Base-by-base conservation (phyloP, 2,113 vertebrate species). In the Scopus umbretta region DNA sequence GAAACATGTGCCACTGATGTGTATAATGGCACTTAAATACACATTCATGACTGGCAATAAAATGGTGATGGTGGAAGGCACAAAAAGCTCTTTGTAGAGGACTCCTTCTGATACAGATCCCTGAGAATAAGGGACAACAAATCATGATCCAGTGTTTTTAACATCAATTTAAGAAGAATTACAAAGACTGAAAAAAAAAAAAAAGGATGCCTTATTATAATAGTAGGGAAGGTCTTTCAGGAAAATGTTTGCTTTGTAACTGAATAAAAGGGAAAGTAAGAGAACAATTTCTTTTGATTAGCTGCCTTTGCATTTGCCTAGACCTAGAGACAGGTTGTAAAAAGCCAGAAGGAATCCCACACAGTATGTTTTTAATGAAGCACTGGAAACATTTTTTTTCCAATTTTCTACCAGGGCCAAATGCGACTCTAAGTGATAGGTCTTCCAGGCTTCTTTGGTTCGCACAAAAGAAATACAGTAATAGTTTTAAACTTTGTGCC, bases 171-270 rank as follows among this genome's bases (percentile, higher is more conserved):
- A 71, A 75, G 53, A 81, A 66, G 27, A 73, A 80, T 53, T 56
- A 23, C 2, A 30, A 76, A 61, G 32, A 67, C 6, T n/a, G n/a
- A n/a, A n/a, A 32, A 63, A 17, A 52, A 67, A 68, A 34, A 45
- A 62, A 4, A 12, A 38, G 55, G 11, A 29, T 4, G 8, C 5
- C 4, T 27, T 88, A 66, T 63, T 32, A 19, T 8, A 76, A 34
- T 0, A 1, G 5, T 53, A 1, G 0, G 11, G 6, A 81, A 93
- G 6, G 7, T 1, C 40, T 93, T 81, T 78, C 22, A 62, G 55
- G 21, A 90, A 84, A 80, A n/a, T 13, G 27, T 16, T 88, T 80
- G 2, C 17, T 65, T 68, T 58, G 6, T 66, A 73, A 66, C 10
- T 18, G 9, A 50, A 58, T 82, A 38, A 76, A 73, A 81, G 13